Evolutionary conservation across 2,888 invertebrate species (phyloP), one percentile per base, ranked within the genome.

Genomic region (Andrena dorsata): DNA sequence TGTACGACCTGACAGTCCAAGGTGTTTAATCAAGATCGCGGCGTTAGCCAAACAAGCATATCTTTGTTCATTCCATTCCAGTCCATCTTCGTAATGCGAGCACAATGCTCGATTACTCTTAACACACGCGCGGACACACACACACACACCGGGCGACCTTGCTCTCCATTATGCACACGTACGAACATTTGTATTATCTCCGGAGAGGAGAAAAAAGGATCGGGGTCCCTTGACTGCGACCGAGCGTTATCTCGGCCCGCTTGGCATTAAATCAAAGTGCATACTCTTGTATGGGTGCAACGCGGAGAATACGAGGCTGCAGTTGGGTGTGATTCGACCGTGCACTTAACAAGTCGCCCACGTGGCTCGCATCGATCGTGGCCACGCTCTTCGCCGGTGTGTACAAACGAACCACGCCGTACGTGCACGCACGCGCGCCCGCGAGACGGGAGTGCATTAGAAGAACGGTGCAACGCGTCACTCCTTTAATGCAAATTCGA

Each of bases 281-380:
- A 86, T 81, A 82, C 81, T 82, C 87, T 70, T 78, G 85, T 84
- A 81, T 84, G 79, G 83, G 82, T 83, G 83, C 77, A 83, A 82
- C 71, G 68, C 58, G 61, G 26, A 26, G 83, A 83, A 75, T 82
- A 76, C 71, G 72, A 80, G 83, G 83, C 87, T 84, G 86, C 86
- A 76, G 80, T 80, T 79, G 83, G 85, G 80, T 79, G 85, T 78
- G 87, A 88, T 88, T 86, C 88, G 85, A 88, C 77, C 81, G 65
- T 80, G 88, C 87, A 86, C 84, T 88, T 88, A 88, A 88, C 86
- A 82, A 86, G 84, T 88, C 88, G 88, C 85, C 85, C 86, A 84
- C 86, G 81, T 88, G 88, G 85, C 85, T 84, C 82, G 84, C 82
- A 84, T 86, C 76, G 82, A 85, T 84, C 75, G 69, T 51, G 58